Percentiles rank a stretch among this genome's conserved stretches.
Evolutionary conservation across 1,140 invertebrate species (phyloP).

Genomic region (Euwallacea fornicatus): DNA sequence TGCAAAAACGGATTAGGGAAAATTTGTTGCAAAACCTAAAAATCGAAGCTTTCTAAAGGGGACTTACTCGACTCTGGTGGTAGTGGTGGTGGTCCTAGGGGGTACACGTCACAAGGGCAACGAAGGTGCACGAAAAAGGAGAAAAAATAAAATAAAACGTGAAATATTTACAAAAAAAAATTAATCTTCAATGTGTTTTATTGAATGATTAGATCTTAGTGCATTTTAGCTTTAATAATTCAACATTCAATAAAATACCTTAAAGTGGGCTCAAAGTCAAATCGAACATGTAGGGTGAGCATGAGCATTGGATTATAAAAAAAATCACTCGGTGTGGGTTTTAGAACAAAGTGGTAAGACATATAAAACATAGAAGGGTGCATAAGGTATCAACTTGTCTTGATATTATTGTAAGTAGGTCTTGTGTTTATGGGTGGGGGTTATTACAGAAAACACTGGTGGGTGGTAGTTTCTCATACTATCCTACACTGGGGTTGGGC

Average conservation of each 20-base stretch:
- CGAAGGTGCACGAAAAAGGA: conserved; percentile 54
- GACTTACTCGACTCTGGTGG: conserved; percentile 54
- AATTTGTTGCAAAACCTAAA: conserved; percentile 20
- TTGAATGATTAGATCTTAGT: neutral
- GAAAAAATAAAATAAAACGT: conserved; percentile 45
- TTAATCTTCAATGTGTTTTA: neutral
- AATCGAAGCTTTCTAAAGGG: conserved; percentile 23
- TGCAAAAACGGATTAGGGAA: conserved; percentile 28
- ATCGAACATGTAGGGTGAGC: conserved; percentile 1
- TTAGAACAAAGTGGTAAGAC: conserved; percentile 24
- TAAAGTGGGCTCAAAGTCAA: too few relatives aligned
- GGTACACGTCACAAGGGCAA: conserved; percentile 45
- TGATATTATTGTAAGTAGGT: conserved; percentile 11
- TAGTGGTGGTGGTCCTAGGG: conserved; percentile 50
- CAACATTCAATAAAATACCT: too few relatives aligned
- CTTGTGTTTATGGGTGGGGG: neutral
- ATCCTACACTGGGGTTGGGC: conserved; percentile 15
- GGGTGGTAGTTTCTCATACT: conserved; percentile 16
- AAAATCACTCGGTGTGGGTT: conserved; percentile 19
- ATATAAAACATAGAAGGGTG: conserved; percentile 12
- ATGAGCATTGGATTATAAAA: conserved; percentile 7
- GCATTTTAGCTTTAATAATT: too few relatives aligned
- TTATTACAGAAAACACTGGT: conserved; percentile 12
- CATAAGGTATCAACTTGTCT: neutral
- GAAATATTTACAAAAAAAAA: conserved; percentile 38